A percentile compares a stretch with the other conserved stretches of the same genome.
These are phyloP conservation scores for Hermetia illucens DNA, from an alignment of 1,140 invertebrate genomes.

Conservation along the genomic window DNA sequence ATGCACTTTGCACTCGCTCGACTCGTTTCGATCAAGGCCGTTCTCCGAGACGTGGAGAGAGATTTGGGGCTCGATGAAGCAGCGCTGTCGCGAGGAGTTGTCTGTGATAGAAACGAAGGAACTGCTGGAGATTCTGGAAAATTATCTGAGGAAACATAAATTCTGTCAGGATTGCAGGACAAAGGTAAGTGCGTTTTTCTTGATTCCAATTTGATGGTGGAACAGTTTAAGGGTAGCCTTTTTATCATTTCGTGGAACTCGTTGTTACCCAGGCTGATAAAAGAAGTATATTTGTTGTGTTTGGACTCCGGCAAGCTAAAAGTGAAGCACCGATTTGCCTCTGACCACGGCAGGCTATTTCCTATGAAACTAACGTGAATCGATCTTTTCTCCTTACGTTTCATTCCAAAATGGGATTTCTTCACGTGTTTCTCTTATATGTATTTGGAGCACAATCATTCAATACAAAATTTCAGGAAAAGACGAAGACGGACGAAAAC, in stretches of 20 bases:
- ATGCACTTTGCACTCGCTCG: slow-evolving; percentile 74
- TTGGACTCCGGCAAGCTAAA: too few relatives aligned
- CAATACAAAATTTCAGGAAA: too few relatives aligned
- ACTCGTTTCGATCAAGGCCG: slow-evolving; percentile 64
- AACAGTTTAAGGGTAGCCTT: not conserved
- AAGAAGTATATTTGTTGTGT: too few relatives aligned
- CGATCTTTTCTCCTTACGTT: too few relatives aligned
- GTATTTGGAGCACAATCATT: too few relatives aligned
- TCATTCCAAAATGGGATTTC: too few relatives aligned
- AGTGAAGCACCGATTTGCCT: too few relatives aligned
- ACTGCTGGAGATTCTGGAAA: slow-evolving; percentile 70
- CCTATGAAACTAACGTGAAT: too few relatives aligned
- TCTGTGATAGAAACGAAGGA: slow-evolving; percentile 70
- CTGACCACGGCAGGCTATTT: too few relatives aligned
- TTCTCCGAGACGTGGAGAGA: slow-evolving; percentile 56
- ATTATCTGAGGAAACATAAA: slow-evolving; percentile 80
- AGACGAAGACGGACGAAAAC: too few relatives aligned
- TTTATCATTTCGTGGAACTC: slow-evolving; percentile 2
- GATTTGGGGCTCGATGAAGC: slow-evolving; percentile 78
- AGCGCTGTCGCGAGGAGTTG: slow-evolving; percentile 69
- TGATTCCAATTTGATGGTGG: not conserved
- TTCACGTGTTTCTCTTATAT: too few relatives aligned
- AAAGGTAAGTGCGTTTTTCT: slow-evolving; percentile 44
- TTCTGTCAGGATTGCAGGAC: slow-evolving; percentile 86
- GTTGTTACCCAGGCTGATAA: not conserved